Evolutionary conservation across 2,888 invertebrate species (phyloP), one percentile per base, ranked within the genome.

Genomic region (Calameuta idolon): DNA sequence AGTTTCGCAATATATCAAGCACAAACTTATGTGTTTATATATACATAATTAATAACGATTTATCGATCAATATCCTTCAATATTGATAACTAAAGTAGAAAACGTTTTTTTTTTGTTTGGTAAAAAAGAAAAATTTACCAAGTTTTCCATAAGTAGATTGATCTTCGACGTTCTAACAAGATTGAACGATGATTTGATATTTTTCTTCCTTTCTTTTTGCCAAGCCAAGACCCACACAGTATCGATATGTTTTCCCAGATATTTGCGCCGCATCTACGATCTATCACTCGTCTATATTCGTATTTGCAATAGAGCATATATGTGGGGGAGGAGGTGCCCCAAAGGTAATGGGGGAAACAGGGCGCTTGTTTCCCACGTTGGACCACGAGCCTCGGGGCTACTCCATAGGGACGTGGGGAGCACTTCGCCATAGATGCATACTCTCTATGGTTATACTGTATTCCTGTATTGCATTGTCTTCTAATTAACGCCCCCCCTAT

Each of bases 331-430:
- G 81, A 81, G 82, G 85, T 84, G 82, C 87, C 85, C 87, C 85
- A 82, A 85, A 86, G 88, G 88, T 87, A 84, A 85, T 85, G 82
- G 83, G 84, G 55, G 55, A 23, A 85, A 86, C 88, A 87, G 87
- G 83, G 86, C 84, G 86, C 83, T 83, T 85, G 85, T 87, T 88
- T 88, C 88, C 87, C 87, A 88, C 88, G 88, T 84, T 85, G 86
- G 84, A 86, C 85, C 82, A 79, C 34, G 80, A 81, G 82, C 85
- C 87, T 84, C 82, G 80, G 83, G 87, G 87, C 85, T 86, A 83
- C 85, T 85, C 83, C 85, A 85, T 84, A 78, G 85, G 83, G 85
- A 83, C 84, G 82, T 84, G 80, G 81, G 80, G 77, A 81, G 73
- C 33, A 73, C 55, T 76, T 31, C 74, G 33, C 69, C 77, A 75